Percentiles rank a stretch among this genome's conserved stretches.
These are phyloP conservation scores for Amyelois transitella DNA, from an alignment of 1,140 invertebrate species.

Conservation along the genomic window DNA sequence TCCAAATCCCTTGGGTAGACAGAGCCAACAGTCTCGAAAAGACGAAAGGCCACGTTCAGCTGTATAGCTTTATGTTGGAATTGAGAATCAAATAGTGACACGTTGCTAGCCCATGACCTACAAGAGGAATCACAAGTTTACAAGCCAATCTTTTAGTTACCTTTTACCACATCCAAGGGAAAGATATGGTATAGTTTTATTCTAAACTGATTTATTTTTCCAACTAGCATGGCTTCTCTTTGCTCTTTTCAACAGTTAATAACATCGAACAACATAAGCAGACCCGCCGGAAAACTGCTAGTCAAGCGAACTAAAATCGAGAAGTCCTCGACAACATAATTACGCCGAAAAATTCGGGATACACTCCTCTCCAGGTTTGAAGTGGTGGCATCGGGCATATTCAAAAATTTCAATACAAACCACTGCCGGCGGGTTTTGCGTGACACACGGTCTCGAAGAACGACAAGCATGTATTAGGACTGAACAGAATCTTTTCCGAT, in stretches of 20 bases:
- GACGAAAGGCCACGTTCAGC: no score
- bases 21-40: no score
- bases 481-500: no score
- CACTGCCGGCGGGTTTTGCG: slow-evolving; percentile 32
- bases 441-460: slow-evolving; percentile 21
- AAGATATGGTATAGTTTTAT: no score
- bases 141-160: not conserved
- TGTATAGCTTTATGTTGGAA: no score
- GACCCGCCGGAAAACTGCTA: slow-evolving; percentile 33
- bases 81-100: no score
- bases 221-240: not conserved
- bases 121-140: no score
- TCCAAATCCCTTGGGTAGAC: not conserved
- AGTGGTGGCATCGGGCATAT: slow-evolving; percentile 52
- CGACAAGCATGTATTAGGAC: not conserved
- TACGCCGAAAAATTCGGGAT: slow-evolving; percentile 64
- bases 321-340: slow-evolving; percentile 46
- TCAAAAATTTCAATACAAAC: slow-evolving; percentile 68
- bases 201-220: not conserved
- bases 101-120: no score
- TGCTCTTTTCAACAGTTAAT: no score
- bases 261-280: slow-evolving; percentile 12
- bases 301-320: not conserved
- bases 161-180: no score
- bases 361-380: slow-evolving; percentile 51